Percentiles rank a stretch among this genome's conserved stretches.
Conservation (phyloP, 2,797 vertebrate species). For the Acestrorhynchus altus region DNA sequence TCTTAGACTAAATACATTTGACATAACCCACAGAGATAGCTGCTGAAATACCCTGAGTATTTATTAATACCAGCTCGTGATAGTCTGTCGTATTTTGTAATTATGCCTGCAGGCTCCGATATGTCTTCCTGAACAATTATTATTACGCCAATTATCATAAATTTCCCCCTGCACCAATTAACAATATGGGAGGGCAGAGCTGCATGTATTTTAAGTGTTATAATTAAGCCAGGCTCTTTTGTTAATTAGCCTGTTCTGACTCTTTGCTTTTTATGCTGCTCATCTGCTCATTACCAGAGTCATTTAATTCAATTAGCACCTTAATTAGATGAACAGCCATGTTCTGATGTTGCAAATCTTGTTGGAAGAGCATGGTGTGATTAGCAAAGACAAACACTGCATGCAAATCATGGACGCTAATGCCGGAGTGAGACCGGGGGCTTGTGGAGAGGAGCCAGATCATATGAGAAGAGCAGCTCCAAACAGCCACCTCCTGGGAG, state of each 20-base stretch:
- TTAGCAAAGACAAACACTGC: constrained; percentile 94
- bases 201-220: constrained; percentile 95
- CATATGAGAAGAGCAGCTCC: constrained; percentile 11
- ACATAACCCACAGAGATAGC: constrained; percentile 1
- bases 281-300: constrained; percentile 94
- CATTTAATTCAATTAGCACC: constrained; percentile 99
- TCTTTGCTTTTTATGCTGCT: constrained; percentile 97
- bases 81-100: constrained; percentile 84
- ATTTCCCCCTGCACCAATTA: constrained; percentile 95
- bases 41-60: constrained; percentile 54
- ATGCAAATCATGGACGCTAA: constrained; percentile 85
- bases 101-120: constrained; percentile 77
- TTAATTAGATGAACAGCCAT: constrained; percentile 98
- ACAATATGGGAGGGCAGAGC: constrained; percentile 87
- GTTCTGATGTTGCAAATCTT: constrained; percentile 90
- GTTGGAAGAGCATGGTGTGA: constrained; percentile 84
- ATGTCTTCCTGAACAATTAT: constrained; percentile 78
- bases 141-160: constrained; percentile 98
- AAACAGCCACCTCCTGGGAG: constrained; percentile 23
- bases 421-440: constrained; percentile 71
- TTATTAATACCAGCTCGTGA: constrained; percentile 81
- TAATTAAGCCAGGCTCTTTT: constrained; percentile 97
- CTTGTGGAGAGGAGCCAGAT: constrained; percentile 71
- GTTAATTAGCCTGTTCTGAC: constrained; percentile 99
- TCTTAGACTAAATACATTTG: not conserved